Percentiles rank a stretch among this genome's conserved stretches.
Conservation (phyloP, 2,888 invertebrate species). For the Gandaritis pyraliata region DNA sequence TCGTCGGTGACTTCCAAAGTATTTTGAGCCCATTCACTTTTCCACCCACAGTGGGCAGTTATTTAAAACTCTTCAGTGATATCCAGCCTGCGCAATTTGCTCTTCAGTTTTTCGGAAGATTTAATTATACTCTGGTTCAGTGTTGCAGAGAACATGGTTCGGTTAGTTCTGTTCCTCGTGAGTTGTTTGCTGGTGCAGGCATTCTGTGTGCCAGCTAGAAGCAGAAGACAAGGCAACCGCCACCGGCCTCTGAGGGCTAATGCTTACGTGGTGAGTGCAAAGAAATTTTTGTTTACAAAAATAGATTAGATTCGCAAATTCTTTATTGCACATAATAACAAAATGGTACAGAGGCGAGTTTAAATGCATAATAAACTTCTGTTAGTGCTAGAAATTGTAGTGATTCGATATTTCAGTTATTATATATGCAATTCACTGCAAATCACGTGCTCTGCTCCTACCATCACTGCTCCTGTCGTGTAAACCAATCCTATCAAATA, state of each 20-base stretch:
- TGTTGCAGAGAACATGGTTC: constrained; percentile 60
- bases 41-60: too few relatives aligned
- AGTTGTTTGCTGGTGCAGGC: constrained; percentile 58
- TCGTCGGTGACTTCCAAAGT: neutral
- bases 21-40: neutral
- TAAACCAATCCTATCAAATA: too few relatives aligned
- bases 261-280: constrained; percentile 47
- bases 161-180: constrained; percentile 52
- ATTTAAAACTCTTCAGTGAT: neutral
- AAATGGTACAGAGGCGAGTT: too few relatives aligned
- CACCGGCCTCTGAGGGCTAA: constrained; percentile 26
- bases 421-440: neutral
- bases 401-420: neutral
- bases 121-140: too few relatives aligned
- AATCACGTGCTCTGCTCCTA: too few relatives aligned
- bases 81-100: neutral
- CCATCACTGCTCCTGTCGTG: too few relatives aligned
- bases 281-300: too few relatives aligned
- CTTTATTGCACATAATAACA: too few relatives aligned
- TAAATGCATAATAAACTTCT: too few relatives aligned
- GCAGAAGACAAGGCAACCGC: constrained; percentile 41
- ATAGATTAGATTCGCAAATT: too few relatives aligned
- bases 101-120: neutral
- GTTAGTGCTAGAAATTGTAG: too few relatives aligned
- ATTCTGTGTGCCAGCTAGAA: constrained; percentile 55